A percentile compares a stretch with the other conserved stretches of the same genome.
These are phyloP conservation scores for Zingel zingel DNA, from an alignment of 2,113 vertebrate genomes.

Conservation along the genomic window DNA sequence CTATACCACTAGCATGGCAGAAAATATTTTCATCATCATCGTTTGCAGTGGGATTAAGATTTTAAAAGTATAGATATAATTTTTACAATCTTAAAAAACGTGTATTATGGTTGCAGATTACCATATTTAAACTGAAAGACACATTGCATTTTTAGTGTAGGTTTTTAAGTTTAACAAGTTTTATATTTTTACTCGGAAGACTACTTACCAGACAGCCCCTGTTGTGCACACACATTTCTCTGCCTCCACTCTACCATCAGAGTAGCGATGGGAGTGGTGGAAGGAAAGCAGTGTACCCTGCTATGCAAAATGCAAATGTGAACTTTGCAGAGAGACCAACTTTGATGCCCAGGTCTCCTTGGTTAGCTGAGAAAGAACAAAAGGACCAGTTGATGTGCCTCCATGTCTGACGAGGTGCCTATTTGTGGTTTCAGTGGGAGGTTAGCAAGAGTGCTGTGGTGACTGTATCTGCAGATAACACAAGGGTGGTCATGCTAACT, in stretches of 20 bases:
- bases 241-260: constrained; percentile 15
- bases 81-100: neutral
- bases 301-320: constrained; percentile 81
- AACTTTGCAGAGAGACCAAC: constrained; percentile 76
- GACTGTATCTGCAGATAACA: constrained; percentile 41
- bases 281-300: constrained; percentile 33
- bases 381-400: constrained; percentile 46
- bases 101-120: neutral
- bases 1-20: neutral
- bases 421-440: constrained; percentile 65
- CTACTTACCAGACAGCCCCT: neutral
- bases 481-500: constrained; percentile 21
- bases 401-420: constrained; percentile 67
- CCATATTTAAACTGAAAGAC: neutral
- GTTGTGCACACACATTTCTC: constrained; percentile 2
- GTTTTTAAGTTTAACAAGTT: neutral
- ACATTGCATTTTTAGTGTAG: neutral
- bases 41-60: neutral
- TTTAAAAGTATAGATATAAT: neutral
- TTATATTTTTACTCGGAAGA: neutral
- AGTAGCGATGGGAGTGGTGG: constrained; percentile 14
- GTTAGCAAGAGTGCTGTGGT: constrained; percentile 65
- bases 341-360: constrained; percentile 64
- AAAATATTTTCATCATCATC: neutral
- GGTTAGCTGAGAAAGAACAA: constrained; percentile 57